phyloP scores from a whole-genome alignment of 2,888 invertebrate species.

The Archaeoteleia sp. region DNA sequence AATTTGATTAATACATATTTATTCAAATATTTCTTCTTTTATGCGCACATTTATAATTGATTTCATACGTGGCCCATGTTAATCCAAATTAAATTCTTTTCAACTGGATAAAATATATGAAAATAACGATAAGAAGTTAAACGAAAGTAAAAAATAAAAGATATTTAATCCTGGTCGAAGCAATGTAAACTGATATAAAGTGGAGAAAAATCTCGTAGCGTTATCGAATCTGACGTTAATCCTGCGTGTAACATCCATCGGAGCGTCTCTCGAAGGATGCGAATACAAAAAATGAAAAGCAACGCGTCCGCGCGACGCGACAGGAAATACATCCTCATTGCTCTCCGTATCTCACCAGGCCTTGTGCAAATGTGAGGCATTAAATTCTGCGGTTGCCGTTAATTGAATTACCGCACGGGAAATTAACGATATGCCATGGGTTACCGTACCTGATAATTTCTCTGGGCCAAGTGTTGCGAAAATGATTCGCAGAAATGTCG shows the following conservation, averaged over 20 bases:
- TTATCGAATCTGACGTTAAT: conserved; percentile 48
- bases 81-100: too few species aligned
- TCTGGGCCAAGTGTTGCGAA: conserved; percentile 1
- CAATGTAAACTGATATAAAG: conserved; percentile 14
- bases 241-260: conserved; percentile 36
- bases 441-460: conserved; percentile 30
- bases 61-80: too few species aligned
- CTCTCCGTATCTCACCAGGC: conserved; percentile 13
- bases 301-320: conserved; percentile 2
- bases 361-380: conserved; percentile 36
- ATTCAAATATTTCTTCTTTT: too few species aligned
- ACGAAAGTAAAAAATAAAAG: too few species aligned
- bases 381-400: conserved; percentile 50
- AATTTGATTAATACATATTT: too few species aligned
- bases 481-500: conserved; percentile 7
- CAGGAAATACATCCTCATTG: conserved; percentile 35
- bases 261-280: conserved; percentile 25
- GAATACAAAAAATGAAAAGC: conserved; percentile 26
- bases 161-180: conserved; percentile 1
- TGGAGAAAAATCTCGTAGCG: conserved; percentile 22
- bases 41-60: too few species aligned
- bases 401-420: conserved; percentile 52
- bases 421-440: conserved; percentile 40
- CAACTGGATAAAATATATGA: too few species aligned
- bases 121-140: too few species aligned